phyloP scores from a whole-genome alignment of 2,888 invertebrate genomes.

The Drosophila kanekoi region DNA sequence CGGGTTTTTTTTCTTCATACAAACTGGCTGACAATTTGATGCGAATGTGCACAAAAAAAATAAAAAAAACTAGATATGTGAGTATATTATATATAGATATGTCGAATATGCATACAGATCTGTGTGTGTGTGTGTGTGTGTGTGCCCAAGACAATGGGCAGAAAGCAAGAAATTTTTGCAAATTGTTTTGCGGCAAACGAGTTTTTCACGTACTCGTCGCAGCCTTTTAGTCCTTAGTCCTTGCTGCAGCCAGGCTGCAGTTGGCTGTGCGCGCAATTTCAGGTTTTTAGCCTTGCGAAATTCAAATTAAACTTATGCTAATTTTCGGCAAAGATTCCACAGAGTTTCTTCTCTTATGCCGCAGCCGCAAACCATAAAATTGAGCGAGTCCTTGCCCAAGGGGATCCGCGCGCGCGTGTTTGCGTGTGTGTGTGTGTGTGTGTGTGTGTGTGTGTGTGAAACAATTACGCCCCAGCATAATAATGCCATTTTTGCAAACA shows the following conservation, averaged over 20 bases:
- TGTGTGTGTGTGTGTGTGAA: constrained; percentile 40
- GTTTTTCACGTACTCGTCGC: constrained; percentile 41
- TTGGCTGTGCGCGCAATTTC: constrained; percentile 40
- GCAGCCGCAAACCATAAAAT: constrained; percentile 78
- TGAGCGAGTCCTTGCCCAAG: constrained; percentile 54
- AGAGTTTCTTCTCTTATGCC: constrained; percentile 32
- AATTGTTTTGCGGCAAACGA: constrained; percentile 72
- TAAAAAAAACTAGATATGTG: constrained; percentile 10
- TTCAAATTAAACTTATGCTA: constrained; percentile 77
- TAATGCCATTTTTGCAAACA: constrained; percentile 71
- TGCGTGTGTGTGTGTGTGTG: not conserved
- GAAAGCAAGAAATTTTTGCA: constrained; percentile 71
- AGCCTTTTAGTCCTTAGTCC: constrained; percentile 1
- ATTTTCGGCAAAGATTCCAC: constrained; percentile 62
- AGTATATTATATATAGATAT: constrained; percentile 3
- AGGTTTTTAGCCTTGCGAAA: constrained; percentile 62
- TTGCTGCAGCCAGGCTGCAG: constrained; percentile 9
- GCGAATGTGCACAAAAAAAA: no score
- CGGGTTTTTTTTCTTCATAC: constrained; percentile 21
- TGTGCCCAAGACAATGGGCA: constrained; percentile 40
- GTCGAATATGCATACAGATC: not conserved
- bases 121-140: not conserved
- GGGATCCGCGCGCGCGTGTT: constrained; percentile 45
- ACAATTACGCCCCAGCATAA: constrained; percentile 78
- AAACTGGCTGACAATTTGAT: constrained; percentile 44